Evolutionary conservation across 2,888 invertebrate genomes (phyloP).

Genomic region (Cephonodes hylas): DNA sequence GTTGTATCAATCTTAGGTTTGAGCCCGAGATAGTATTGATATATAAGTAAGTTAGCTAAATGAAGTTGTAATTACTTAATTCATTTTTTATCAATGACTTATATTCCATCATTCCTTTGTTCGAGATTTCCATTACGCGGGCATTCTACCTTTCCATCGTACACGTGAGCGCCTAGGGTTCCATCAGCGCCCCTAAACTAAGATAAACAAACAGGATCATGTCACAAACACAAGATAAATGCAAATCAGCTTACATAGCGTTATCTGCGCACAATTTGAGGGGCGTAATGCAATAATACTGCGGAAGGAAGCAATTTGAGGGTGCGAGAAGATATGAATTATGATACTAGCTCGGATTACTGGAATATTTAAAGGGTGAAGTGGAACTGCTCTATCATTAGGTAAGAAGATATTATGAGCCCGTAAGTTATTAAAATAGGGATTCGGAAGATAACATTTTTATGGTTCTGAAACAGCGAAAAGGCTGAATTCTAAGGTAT

Average conservation of each 20-base stretch:
- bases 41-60: no score
- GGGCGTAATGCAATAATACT: constrained; percentile 45
- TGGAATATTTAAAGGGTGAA: constrained; percentile 9
- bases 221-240: background rate
- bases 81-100: no score
- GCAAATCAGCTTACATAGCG: background rate
- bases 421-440: background rate
- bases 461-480: background rate
- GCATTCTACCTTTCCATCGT: background rate
- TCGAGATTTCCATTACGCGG: no score
- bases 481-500: background rate
- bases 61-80: no score
- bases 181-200: background rate
- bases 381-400: background rate
- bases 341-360: constrained; percentile 19
- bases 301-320: constrained; percentile 52
- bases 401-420: background rate
- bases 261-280: constrained; percentile 10
- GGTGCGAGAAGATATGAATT: constrained; percentile 38
- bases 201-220: background rate
- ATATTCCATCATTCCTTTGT: no score
- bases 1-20: no score
- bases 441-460: background rate
- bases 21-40: no score
- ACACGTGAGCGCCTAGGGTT: background rate